Evolutionary conservation across 2,797 vertebrate species (phyloP).

Genomic region (Catharus ustulatus): DNA sequence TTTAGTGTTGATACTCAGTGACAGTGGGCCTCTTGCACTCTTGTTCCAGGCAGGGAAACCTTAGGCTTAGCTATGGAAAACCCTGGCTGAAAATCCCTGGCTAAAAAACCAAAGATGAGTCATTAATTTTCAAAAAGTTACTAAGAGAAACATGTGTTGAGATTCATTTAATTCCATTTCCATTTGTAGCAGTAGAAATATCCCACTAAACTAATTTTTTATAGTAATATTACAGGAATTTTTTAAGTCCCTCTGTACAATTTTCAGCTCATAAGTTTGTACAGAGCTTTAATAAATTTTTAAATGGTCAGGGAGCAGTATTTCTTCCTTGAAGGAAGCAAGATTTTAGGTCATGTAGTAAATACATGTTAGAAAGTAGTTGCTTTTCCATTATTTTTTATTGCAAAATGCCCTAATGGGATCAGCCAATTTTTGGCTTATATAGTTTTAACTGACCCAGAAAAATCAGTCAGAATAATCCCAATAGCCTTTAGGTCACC

Average conservation of each 20-base stretch:
- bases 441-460: not conserved
- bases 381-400: not conserved
- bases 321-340: not conserved
- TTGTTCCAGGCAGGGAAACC: conserved; percentile 32
- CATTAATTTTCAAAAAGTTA: conserved; percentile 49
- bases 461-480: not conserved
- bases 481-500: not conserved
- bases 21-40: not conserved
- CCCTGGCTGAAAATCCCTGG: conserved; percentile 58
- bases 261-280: not conserved
- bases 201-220: not conserved
- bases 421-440: not conserved
- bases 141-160: conserved; percentile 38
- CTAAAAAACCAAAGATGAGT: conserved; percentile 51
- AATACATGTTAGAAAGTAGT: not conserved
- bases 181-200: conserved; percentile 22
- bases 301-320: not conserved
- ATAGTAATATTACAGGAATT: not conserved
- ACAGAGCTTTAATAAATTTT: not conserved
- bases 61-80: conserved; percentile 48
- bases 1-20: not conserved
- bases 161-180: conserved; percentile 32
- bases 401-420: not conserved
- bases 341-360: not conserved
- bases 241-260: not conserved